phyloP scores from a whole-genome alignment of 2,888 invertebrate species.

The Pristionchus japonicus region DNA sequence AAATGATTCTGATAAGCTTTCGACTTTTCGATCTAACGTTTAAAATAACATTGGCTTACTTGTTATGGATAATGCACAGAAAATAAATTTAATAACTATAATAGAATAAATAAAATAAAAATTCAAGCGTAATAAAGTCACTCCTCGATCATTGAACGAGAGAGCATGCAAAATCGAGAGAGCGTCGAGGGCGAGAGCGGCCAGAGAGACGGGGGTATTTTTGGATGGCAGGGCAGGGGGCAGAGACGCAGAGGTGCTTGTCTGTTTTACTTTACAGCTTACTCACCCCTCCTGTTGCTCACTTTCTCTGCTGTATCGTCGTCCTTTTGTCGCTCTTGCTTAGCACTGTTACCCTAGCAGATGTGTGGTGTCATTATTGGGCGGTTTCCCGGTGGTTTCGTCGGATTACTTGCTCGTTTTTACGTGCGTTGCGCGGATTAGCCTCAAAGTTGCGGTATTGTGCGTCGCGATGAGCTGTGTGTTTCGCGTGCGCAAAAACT shows the following conservation, averaged over 20 bases:
- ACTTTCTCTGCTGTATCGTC: background rate
- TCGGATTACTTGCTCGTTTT: background rate
- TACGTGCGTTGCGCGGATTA: background rate
- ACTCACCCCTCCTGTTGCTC: conserved; percentile 22
- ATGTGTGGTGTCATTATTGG: background rate
- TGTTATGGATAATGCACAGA: background rate
- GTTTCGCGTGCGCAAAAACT: background rate
- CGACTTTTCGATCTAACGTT: too few relatives aligned
- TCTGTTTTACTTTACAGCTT: too few relatives aligned
- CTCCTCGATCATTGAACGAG: background rate
- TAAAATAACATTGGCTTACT: too few relatives aligned
- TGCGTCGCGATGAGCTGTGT: background rate
- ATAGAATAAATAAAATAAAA: background rate
- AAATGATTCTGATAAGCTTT: too few relatives aligned
- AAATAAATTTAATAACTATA: background rate
- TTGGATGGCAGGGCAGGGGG: background rate
- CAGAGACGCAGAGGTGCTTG: conserved; percentile 17
- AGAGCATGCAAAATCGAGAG: conserved; percentile 19
- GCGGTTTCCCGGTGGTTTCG: background rate
- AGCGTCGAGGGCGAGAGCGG: conserved; percentile 35
- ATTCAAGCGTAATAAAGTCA: background rate
- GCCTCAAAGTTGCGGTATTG: background rate
- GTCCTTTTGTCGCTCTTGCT: background rate
- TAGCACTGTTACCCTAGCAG: background rate
- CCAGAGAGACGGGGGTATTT: background rate